Conservation (phyloP, 2,888 invertebrate species). For the Digitonthophagus gazella region DNA sequence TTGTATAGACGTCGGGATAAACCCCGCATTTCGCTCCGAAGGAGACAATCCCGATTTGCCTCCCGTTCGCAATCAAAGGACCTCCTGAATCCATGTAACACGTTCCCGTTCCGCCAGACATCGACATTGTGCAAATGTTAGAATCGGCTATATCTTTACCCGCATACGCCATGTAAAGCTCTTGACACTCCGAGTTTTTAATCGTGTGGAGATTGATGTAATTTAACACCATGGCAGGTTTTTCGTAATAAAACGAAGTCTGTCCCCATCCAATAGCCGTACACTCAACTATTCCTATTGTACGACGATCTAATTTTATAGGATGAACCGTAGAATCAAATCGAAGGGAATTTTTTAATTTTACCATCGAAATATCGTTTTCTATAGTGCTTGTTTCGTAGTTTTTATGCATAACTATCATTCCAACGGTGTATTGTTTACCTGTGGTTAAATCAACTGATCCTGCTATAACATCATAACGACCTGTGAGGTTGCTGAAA, state of each 20-base stretch:
- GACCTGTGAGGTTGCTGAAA: constrained; percentile 1
- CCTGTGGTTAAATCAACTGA: background rate
- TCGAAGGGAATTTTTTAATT: background rate
- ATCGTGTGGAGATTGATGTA: constrained; percentile 1
- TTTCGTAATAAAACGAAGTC: constrained; percentile 7
- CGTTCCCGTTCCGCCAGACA: background rate
- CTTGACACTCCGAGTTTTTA: constrained; percentile 5
- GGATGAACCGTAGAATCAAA: background rate
- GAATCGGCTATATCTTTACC: constrained; percentile 2
- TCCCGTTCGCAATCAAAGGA: background rate
- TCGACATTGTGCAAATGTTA: constrained; percentile 5
- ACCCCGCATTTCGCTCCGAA: constrained; percentile 14
- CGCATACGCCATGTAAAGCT: constrained; percentile 4
- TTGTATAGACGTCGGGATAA: constrained; percentile 13
- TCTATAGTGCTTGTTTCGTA: constrained; percentile 5
- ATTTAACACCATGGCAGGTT: constrained; percentile 9
- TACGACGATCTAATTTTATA: background rate
- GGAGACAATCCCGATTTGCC: constrained; percentile 10
- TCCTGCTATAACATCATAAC: constrained; percentile 1
- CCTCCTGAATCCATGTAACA: constrained; percentile 13
- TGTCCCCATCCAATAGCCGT: constrained; percentile 4
- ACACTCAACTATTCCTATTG: background rate
- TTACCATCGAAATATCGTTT: constrained; percentile 9
- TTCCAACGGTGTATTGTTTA: background rate
- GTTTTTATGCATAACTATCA: constrained; percentile 1